Evolutionary conservation across 2,113 vertebrate genomes (phyloP).

Genomic region (Dicrurus megarhynchus): DNA sequence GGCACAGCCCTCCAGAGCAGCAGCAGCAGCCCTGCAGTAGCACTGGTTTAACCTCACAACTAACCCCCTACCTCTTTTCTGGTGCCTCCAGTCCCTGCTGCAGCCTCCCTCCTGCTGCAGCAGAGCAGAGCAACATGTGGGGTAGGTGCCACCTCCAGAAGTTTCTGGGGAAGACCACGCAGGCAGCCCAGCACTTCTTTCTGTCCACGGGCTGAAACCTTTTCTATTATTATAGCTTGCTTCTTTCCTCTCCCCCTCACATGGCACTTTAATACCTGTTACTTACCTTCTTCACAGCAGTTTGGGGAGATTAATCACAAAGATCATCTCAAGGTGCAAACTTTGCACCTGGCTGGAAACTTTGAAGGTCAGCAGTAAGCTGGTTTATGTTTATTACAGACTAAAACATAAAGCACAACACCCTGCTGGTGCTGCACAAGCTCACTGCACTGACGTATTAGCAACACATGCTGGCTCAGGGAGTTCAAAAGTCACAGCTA

Average conservation of each 20-base stretch:
- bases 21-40: not conserved
- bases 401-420: not conserved
- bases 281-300: not conserved
- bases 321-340: not conserved
- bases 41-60: not conserved
- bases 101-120: not conserved
- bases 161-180: not conserved
- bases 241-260: not conserved
- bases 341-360: not conserved
- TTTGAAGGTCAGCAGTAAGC: not conserved
- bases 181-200: not conserved
- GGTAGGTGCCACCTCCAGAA: not conserved
- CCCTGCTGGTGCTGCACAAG: not conserved
- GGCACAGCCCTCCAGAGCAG: not conserved
- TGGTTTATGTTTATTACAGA: not conserved
- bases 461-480: not conserved
- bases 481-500: not conserved
- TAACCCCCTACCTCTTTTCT: not conserved
- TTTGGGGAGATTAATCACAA: not conserved
- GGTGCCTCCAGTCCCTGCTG: not conserved
- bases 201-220: not conserved
- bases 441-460: not conserved
- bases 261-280: not conserved
- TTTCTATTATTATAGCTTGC: accelerated
- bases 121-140: not conserved